Percentiles rank a stretch among this genome's conserved stretches.
Conservation (phyloP, 1,140 invertebrate genomes). For the Agrilus planipennis region DNA sequence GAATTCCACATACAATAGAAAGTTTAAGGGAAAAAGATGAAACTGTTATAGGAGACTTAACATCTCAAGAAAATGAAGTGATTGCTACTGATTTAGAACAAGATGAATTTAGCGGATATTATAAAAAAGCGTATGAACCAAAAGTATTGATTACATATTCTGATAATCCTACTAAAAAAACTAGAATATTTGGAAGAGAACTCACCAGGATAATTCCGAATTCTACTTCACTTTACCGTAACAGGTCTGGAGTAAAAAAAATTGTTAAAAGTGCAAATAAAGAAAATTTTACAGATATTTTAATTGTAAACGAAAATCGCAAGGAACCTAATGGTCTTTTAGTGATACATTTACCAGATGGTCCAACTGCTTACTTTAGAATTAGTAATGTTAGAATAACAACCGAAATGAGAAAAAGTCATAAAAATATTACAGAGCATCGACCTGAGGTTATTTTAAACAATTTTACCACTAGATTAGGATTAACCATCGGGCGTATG, state of each 20-base stretch:
- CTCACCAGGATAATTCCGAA: conserved; percentile 86
- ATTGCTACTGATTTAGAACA: conserved; percentile 62
- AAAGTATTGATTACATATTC: conserved; percentile 92
- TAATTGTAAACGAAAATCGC: conserved; percentile 89
- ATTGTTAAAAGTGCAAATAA: conserved; percentile 72
- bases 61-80: conserved; percentile 72
- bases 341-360: conserved; percentile 86
- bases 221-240: conserved; percentile 63
- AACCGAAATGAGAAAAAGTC: conserved; percentile 60
- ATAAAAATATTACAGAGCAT: conserved; percentile 70
- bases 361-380: conserved; percentile 86
- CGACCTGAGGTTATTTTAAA: conserved; percentile 92
- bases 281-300: conserved; percentile 76
- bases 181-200: conserved; percentile 86
- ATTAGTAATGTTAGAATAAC: conserved; percentile 72
- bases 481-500: conserved; percentile 82
- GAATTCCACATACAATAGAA: conserved; percentile 85
- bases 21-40: conserved; percentile 83
- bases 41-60: conserved; percentile 69
- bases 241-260: conserved; percentile 83
- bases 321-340: conserved; percentile 86
- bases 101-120: conserved; percentile 86
- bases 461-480: conserved; percentile 91
- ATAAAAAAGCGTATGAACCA: conserved; percentile 71
- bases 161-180: conserved; percentile 83